Evolutionary conservation across 1,140 invertebrate genomes (phyloP), one percentile per base, ranked within the genome.

Genomic region (Penaeus chinensis): DNA sequence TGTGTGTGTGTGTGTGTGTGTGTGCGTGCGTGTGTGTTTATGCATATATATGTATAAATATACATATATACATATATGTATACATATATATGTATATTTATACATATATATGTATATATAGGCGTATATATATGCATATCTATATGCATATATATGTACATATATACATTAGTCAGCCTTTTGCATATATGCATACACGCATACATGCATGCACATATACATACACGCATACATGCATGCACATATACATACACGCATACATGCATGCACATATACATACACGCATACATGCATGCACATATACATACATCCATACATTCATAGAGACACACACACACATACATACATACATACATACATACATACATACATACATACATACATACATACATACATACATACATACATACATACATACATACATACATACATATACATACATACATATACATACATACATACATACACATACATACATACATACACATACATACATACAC

Each of bases 51-150:
- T 42, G 37, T 3, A 42, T 42, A 42, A 0, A 7, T 42, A 42
- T 8, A 42, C 37, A 42, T 42, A 8, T 3, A 42, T 0, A 3
- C 74, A 76, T 32, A 76, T 0, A 76, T 32, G 11, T 0, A 80
- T 37, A 10, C 54, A 80, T 8, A 22, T 22, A 32, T 47, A 3
- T 0, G 5, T 79, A 79, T 42, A 79, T 79, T 37, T 78, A 78
- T 22, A 19, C 16, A 22, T 37, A 85, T 61, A 85, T 61, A 77
- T 78, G 77, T 85, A 76, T 78, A 85, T 77, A 77, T 62, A 85
- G 76, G 63, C 63, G 61, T 85, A 85, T 78, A 61, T 77, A 77
- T 62, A 85, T 85, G 62, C 42, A 85, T 85, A 85, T 27, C 76
- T 85, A 62, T 20, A 85, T 78, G 77, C 16, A 77, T 65, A 85